Evolutionary conservation across 1,140 invertebrate genomes (phyloP), one percentile per base, ranked within the genome.

Genomic region (Polyergus mexicanus): DNA sequence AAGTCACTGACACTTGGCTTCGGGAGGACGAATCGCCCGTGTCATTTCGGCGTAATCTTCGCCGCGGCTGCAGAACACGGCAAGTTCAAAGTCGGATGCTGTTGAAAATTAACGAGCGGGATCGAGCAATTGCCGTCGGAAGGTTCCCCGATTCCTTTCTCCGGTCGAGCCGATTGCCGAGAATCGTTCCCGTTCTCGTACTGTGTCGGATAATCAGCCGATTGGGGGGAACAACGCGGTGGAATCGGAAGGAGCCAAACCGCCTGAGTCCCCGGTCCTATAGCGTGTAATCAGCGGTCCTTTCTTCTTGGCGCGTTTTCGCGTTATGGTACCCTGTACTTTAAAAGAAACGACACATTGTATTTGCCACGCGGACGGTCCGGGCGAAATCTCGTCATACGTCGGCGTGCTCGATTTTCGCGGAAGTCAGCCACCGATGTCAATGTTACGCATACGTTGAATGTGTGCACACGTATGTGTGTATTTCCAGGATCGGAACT

Each of bases 301-400:
- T 83, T 89, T 88, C 74, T 89, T 89, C 83, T 72, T 77, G 28
- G 16, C 62, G 60, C 75, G 16, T 72, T 72, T 56, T 69, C 69
- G 68, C 74, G 85, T 47, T 77, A 44, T 5, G 62, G 78, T 87
- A 90, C 75, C 89, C 89, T 87, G 80, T 90, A 88, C 25, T 90
- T 90, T 80, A 51, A 51, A 41, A 32, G 58, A 7, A 32, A 76
- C 68, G 63, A 87, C 85, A 76, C 47, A 85, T 65, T 60, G 58
- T 63, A 83, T 80, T 44, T 54, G 85, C 41, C 75, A 75, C 83
- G 65, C 69, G 62, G 54, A 84, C 28, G 35, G 54, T 58, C 22
- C 19, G 2, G 22, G 1, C 62, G 25, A 19, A 78, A 84, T 84
- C 72, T 72, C 44, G 65, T 74, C 38, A 47, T 44, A 56, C 62